Evolutionary conservation across 1,140 invertebrate species (phyloP), one percentile per base, ranked within the genome.

Genomic region (Dolichoris vasculosae): DNA sequence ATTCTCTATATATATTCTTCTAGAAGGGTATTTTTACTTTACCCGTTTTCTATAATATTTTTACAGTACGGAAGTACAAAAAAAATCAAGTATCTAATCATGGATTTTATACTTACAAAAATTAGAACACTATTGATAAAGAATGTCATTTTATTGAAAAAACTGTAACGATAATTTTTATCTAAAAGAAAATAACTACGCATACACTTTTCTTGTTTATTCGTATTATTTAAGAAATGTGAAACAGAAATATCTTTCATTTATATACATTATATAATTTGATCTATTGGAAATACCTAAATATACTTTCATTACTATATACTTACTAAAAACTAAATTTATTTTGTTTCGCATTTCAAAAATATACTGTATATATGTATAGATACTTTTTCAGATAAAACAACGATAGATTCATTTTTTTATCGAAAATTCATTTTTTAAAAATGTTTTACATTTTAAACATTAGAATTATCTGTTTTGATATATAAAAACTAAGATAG

Each of bases 271-370:
- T 77, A 46, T n/a, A 13, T n/a, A 51, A 67, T 64, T 76, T 26
- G 15, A 40, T 38, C 43, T 63, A 59, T 59, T 6, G 26, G 43
- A 76, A 75, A 75, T 40, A 43, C 63, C 48, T 55, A 71, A 32
- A 82, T 82, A 73, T n/a, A 40, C 26, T 69, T 82, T 32, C 8
- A 38, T 32, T 69, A 30, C 46, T 38, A 73, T n/a, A 59, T 55
- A 73, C 30, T 9, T 55, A 82, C 17, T 30, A 82, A 76, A n/a
- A 30, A 43, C 26, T 77, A 83, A 67, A 48, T 4, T 51, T 81
- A 75, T 75, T 85, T 80, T 81, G 84, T 85, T 85, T 85, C 69
- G 30, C 84, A 75, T 81, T 85, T 85, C 77, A 81, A 75, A 85
- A 85, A 85, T 85, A 71, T 84, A 67, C 38, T 32, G n/a, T 51